Evolutionary conservation across 2,888 invertebrate species (phyloP), one percentile per base, ranked within the genome.

Genomic region (Terebella lapidaria): DNA sequence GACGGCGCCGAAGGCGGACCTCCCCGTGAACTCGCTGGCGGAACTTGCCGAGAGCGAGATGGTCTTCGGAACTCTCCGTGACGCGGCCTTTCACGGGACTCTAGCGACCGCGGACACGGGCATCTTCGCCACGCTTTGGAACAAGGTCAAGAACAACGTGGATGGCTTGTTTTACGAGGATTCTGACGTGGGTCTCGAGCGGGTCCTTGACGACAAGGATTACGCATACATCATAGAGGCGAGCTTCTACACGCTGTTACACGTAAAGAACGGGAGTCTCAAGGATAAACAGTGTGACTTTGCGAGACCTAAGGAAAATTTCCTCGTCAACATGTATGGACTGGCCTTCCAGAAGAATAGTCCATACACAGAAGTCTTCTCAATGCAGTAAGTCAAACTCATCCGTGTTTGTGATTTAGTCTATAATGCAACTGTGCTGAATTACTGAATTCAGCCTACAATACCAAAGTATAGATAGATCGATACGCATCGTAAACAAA

Each of bases 1-100:
- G 47, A 94, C 94, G 0, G 93, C 94, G 75, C 94, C 94, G 0
- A 89, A 90, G 77, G n/a, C 24, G 4, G 88, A 89, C 76, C 83
- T 84, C 30, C 86, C 89, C 0, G 86, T 91, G 27, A 86, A 87
- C 2, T 87, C 86, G 0, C 79, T 91, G 0, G 20, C 27, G 15
- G 64, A 63, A 49, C 56, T 64, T 1, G 46, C 53, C 18, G 15
- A 20, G 15, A 35, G 42, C n/a, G 46, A 35, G n/a, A 62, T 59
- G 59, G 20, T 15, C 42, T 51, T 60, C 59, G 62, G 62, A 27
- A n/a, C 29, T 26, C 24, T 30, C 18, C 29, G 27, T 26, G 30
- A 29, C 46, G 47, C 58, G n/a, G 53, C 55, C n/a, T 5, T 59
- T n/a, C 60, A 60, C 20, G 57, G 42, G 28, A 24, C 59, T 5